Evolutionary conservation across 2,888 invertebrate genomes (phyloP), one percentile per base, ranked within the genome.

Genomic region (Biston stratarius): DNA sequence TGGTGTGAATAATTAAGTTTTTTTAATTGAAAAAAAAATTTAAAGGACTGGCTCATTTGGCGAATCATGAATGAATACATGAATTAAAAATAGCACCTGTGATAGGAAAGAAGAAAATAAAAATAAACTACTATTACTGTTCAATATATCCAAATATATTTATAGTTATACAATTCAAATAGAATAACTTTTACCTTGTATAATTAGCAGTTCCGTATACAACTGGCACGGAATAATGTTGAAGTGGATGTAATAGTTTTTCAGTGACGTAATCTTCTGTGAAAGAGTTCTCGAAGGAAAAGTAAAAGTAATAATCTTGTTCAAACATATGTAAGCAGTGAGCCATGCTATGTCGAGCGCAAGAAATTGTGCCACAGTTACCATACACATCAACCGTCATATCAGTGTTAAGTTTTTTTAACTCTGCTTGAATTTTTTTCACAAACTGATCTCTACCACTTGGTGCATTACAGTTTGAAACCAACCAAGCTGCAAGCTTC

Each of bases 141-240:
- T n/a, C n/a, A n/a, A n/a, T n/a, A n/a, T n/a, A n/a, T n/a, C n/a
- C n/a, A n/a, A n/a, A n/a, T n/a, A n/a, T n/a, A n/a, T n/a, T n/a
- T n/a, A n/a, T n/a, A n/a, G n/a, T n/a, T n/a, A n/a, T n/a, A n/a
- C n/a, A n/a, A n/a, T n/a, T n/a, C n/a, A n/a, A n/a, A n/a, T n/a
- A n/a, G n/a, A n/a, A n/a, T n/a, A n/a, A n/a, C n/a, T n/a, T n/a
- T n/a, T 75, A 89, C 90, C 90, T 87, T 7, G 87, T 82, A 67
- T 91, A 91, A 67, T 91, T 86, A 33, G 90, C 89, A 3, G 79
- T 88, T 5, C 90, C 91, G 61, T 78, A 90, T 0, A 91, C 90
- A 40, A 91, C 78, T 1, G 91, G 90, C 2, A 91, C 75, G 0
- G 85, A 78, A 47, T 84, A 78, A 69, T 88, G 76, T 38, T 84